phyloP scores from a whole-genome alignment of 2,113 vertebrate genomes.

The Istiophorus platypterus region DNA sequence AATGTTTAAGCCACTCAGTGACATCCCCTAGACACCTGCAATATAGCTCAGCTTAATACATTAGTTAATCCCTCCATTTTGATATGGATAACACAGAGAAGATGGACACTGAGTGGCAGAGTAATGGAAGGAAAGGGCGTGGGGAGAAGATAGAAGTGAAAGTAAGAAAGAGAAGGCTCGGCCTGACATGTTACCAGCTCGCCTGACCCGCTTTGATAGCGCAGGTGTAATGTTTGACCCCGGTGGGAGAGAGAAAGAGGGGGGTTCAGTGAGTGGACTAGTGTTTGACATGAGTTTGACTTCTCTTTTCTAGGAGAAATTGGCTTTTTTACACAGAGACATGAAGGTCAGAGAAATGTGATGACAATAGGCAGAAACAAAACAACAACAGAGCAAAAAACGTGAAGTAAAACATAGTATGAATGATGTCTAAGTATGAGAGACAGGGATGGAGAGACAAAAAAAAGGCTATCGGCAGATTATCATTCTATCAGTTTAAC shows the following conservation, averaged over 20 bases:
- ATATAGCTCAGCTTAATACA: slow-evolving; percentile 48
- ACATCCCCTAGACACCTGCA: slow-evolving; percentile 47
- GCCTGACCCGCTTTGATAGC: slow-evolving; percentile 40
- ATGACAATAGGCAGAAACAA: background rate
- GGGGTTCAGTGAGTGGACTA: background rate
- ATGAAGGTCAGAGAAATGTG: background rate
- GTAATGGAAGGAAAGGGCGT: background rate
- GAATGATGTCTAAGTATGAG: background rate
- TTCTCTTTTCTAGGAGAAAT: slow-evolving; percentile 38
- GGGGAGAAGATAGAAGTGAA: slow-evolving; percentile 7
- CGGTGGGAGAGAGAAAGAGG: background rate
- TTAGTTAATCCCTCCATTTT: slow-evolving; percentile 65
- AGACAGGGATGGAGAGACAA: background rate
- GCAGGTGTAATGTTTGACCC: slow-evolving; percentile 38
- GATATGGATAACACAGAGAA: slow-evolving; percentile 52
- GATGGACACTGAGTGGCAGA: slow-evolving; percentile 16
- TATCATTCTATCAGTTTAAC: background rate
- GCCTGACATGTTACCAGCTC: slow-evolving; percentile 25
- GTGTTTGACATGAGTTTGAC: slow-evolving; percentile 40
- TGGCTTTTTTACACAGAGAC: slow-evolving; percentile 24
- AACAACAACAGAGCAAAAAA: slow-evolving; percentile 1
- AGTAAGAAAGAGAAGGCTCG: slow-evolving; percentile 12
- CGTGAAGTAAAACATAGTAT: background rate
- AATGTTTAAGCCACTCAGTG: slow-evolving; percentile 45
- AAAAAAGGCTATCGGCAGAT: background rate